Base-by-base conservation (phyloP, 1,140 invertebrate species). In the Nasonia longicornis region DNA sequence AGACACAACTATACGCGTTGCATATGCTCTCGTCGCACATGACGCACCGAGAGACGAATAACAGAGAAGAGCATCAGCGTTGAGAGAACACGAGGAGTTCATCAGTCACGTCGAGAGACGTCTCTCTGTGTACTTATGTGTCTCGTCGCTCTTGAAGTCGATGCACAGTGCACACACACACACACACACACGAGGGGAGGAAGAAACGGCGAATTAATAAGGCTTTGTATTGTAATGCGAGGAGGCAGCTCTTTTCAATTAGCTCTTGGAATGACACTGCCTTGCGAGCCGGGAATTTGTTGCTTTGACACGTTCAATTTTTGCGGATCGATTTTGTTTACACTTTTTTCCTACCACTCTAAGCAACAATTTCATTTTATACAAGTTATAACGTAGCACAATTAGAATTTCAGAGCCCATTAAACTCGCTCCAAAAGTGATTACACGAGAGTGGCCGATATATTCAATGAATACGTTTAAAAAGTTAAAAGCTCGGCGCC, bases 201-300 rank as follows among this genome's bases (percentile, higher is more conserved):
- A 4, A 42, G 35, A 7, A 14, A 8, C 12, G 10, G 31, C 16
- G 38, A 42, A 45, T 45, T 22, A 72, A 72, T 45, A 45, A 45
- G 69, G 31, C 67, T 79, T 72, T 72, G 48, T 79, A 79, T 79
- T 72, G 66, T 63, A 72, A 48, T 48, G 20, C 11, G 48, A 2
- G 42, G 42, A 78, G 2, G 45, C 14, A 10, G 20, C 38, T 22
- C 16, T 78, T 71, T 78, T 71, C 77, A 78, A 70, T 78, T 71
- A 71, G 42, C 4, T 2, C 0, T 26, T 26, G 26, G 42, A 16
- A 35, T 48, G 64, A 69, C 26, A 26, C 35, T 29, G n/a, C 26
- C 26, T 42, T 4, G 52, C 22, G 48, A 20, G 66, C 20, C 11
- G 52, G 29, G n/a, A 76, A 66, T 22, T 67, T 14, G 38, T 77